These are phyloP conservation scores for Tonatia bakeri DNA, from an alignment of 2,113 vertebrate species.

Conservation along the genomic window DNA sequence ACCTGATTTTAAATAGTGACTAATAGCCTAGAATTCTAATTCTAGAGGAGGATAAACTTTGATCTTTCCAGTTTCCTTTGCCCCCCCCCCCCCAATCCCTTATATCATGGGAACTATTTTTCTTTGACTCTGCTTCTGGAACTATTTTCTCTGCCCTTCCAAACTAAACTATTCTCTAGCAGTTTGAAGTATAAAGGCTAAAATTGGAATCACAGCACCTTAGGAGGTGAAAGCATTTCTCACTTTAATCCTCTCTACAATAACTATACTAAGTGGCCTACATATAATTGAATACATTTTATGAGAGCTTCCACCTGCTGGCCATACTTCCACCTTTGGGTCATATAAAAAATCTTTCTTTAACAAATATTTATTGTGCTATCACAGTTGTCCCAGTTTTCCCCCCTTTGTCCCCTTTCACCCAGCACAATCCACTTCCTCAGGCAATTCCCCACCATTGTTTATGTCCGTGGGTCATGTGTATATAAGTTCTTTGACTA, in stretches of 20 bases:
- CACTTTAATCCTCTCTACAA: neutral
- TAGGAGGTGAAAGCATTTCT: neutral
- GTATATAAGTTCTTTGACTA: too few species aligned
- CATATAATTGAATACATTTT: neutral
- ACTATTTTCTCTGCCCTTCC: slow-evolving; percentile 2
- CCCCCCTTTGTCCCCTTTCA: too few species aligned
- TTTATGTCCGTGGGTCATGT: too few species aligned
- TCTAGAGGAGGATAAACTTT: slow-evolving; percentile 9
- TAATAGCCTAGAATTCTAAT: slow-evolving; percentile 20
- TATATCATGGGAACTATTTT: neutral
- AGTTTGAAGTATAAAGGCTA: neutral
- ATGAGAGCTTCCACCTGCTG: neutral
- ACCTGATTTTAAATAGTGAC: neutral
- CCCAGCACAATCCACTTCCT: too few species aligned
- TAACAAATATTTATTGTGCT: neutral
- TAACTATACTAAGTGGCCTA: neutral
- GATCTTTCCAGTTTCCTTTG: neutral
- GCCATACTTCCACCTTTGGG: neutral
- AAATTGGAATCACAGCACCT: neutral
- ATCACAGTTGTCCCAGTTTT: too few species aligned
- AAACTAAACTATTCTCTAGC: slow-evolving; percentile 18
- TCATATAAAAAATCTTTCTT: neutral
- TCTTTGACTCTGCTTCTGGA: neutral
- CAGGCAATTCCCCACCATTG: too few species aligned
- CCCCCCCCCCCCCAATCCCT: neutral